A percentile compares a stretch with the other conserved stretches of the same genome.
phyloP scores from a whole-genome alignment of 2,888 invertebrate genomes.

The Lydus trimaculatus region DNA sequence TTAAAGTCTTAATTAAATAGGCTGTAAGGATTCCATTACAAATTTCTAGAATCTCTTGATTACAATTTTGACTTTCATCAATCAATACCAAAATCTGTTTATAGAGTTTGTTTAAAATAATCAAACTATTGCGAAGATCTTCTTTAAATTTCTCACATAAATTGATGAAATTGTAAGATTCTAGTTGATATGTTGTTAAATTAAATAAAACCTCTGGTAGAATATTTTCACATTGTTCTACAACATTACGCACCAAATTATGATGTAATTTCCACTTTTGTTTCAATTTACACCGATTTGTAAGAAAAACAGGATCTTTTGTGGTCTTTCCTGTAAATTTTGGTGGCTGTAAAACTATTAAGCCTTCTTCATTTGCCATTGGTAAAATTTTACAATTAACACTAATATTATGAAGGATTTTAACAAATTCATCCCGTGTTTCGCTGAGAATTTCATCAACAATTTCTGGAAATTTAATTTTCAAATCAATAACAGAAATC shows the following conservation, averaged over 20 bases:
- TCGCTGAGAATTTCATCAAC: constrained; percentile 66
- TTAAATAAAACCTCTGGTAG: constrained; percentile 67
- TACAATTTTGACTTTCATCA: constrained; percentile 40
- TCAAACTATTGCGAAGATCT: constrained; percentile 40
- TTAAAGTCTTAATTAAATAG: constrained; percentile 73
- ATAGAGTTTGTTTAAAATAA: constrained; percentile 45
- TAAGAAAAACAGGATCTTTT: constrained; percentile 67
- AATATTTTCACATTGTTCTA: constrained; percentile 62
- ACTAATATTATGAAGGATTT: constrained; percentile 68
- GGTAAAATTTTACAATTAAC: constrained; percentile 70
- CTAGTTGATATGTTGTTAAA: constrained; percentile 35
- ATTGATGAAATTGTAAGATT: constrained; percentile 43
- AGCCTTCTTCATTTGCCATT: constrained; percentile 63
- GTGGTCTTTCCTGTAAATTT: constrained; percentile 70
- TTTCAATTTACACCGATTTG: constrained; percentile 65
- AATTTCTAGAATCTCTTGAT: constrained; percentile 31
- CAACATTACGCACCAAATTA: constrained; percentile 69
- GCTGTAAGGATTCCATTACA: constrained; percentile 63
- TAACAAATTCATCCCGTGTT: constrained; percentile 67
- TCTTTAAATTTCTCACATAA: constrained; percentile 43
- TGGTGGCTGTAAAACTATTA: constrained; percentile 64
- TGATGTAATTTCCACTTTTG: constrained; percentile 68
- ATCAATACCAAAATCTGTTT: constrained; percentile 40
- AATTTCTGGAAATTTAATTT: constrained; percentile 64
- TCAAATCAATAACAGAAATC: constrained; percentile 66